Evolutionary conservation across 2,113 vertebrate species (phyloP).

Genomic region (Garra rufa): DNA sequence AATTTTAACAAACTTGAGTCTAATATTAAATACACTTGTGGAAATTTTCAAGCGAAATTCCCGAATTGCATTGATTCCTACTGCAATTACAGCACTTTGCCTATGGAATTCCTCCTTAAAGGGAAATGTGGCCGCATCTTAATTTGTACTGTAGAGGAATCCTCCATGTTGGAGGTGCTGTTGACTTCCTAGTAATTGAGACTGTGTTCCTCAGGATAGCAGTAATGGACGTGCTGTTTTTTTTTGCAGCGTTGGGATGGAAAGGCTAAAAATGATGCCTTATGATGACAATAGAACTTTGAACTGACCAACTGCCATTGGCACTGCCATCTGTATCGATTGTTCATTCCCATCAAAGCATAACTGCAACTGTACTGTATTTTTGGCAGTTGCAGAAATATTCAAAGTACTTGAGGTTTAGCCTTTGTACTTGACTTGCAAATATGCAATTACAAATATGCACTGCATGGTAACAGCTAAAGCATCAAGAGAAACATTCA

Average conservation of each 20-base stretch:
- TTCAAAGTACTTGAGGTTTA: constrained; percentile 27
- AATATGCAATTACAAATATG: constrained; percentile 11
- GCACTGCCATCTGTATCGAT: constrained; percentile 1
- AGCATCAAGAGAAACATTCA: constrained; percentile 13
- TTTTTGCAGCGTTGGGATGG: not conserved
- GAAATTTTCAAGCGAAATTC: not conserved
- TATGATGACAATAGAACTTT: not conserved
- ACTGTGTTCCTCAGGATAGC: not conserved
- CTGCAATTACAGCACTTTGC: not conserved
- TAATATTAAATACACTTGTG: not conserved
- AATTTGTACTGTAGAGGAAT: constrained; percentile 1
- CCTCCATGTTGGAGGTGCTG: constrained; percentile 19
- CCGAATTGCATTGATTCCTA: not conserved
- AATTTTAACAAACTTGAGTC: not conserved
- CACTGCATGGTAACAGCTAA: constrained; percentile 23
- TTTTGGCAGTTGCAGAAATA: constrained; percentile 3
- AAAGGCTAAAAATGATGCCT: not conserved
- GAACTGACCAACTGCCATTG: constrained; percentile 11
- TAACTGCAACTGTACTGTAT: not conserved
- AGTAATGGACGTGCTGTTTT: constrained; percentile 6
- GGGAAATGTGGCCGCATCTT: not conserved
- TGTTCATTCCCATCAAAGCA: constrained; percentile 8
- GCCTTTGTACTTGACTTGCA: constrained; percentile 29
- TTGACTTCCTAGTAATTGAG: not conserved
- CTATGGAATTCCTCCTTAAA: not conserved